These are phyloP conservation scores for Oryctolagus cuniculus DNA, from an alignment of 2,113 vertebrate species.

Conservation along the genomic window DNA sequence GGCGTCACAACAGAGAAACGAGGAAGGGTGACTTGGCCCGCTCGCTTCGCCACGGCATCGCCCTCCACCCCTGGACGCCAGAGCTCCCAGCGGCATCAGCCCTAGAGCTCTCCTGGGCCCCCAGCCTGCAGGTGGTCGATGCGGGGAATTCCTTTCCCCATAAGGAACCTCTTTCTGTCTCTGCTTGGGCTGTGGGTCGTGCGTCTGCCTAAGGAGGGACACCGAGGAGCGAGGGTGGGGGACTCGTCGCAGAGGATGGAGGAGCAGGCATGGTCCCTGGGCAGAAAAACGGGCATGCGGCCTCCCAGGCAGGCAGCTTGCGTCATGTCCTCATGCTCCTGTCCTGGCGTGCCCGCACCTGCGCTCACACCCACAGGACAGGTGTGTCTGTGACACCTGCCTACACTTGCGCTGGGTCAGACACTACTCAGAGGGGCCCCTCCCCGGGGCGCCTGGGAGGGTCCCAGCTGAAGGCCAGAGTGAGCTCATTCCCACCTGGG, in stretches of 20 bases:
- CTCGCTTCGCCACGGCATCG: too few relatives aligned
- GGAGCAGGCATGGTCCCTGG: not conserved
- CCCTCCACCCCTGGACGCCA: too few relatives aligned
- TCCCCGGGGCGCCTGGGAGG: not conserved
- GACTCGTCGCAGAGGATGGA: not conserved
- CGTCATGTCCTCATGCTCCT: not conserved
- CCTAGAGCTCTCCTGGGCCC: too few relatives aligned
- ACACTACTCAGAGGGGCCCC: not conserved
- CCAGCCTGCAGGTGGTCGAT: too few relatives aligned
- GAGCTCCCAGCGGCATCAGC: too few relatives aligned
- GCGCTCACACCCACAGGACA: not conserved
- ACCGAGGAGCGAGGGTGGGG: not conserved
- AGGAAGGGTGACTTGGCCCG: too few relatives aligned
- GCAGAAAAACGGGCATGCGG: not conserved
- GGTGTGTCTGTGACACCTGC: not conserved
- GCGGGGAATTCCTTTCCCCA: too few relatives aligned
- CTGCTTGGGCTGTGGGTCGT: not conserved
- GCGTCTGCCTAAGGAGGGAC: not conserved
- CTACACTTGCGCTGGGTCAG: not conserved
- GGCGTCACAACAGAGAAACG: too few relatives aligned
- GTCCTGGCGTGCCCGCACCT: not conserved
- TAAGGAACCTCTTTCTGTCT: not conserved
- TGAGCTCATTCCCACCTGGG: not conserved
- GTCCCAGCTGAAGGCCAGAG: not conserved
- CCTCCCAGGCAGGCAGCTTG: not conserved